These are phyloP conservation scores for Drosophila algonquin DNA, from an alignment of 2,888 invertebrate genomes.

Conservation along the genomic window DNA sequence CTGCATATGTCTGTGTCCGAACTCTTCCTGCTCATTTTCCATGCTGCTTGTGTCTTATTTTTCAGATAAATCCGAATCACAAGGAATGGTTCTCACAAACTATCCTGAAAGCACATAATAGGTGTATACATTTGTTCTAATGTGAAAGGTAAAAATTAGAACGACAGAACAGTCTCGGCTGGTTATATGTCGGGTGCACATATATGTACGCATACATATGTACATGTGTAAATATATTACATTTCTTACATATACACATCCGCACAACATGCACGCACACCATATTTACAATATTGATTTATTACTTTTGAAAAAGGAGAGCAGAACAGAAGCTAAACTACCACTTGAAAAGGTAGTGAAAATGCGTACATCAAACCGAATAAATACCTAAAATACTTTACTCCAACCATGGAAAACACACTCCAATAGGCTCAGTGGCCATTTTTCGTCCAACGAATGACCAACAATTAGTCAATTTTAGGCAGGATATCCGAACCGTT, in stretches of 20 bases:
- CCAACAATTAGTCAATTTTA: neutral
- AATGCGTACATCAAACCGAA: neutral
- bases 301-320: neutral
- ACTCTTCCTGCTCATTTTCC: constrained; percentile 82
- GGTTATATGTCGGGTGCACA: neutral
- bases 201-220: neutral
- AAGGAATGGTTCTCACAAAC: constrained; percentile 15
- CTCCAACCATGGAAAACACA: neutral
- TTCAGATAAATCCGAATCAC: constrained; percentile 4
- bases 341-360: neutral
- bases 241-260: neutral
- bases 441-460: neutral
- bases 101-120: constrained; percentile 25
- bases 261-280: neutral
- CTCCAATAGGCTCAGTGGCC: neutral
- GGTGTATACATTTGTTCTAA: constrained; percentile 2
- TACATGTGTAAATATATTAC: neutral
- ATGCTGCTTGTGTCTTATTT: constrained; percentile 65
- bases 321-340: neutral
- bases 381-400: neutral
- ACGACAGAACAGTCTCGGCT: constrained; percentile 1
- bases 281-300: neutral
- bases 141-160: neutral
- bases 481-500: neutral
- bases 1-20: constrained; percentile 71